Percentiles rank a stretch among this genome's conserved stretches.
Conservation (phyloP, 2,888 invertebrate genomes). For the Diabrotica balteata region DNA sequence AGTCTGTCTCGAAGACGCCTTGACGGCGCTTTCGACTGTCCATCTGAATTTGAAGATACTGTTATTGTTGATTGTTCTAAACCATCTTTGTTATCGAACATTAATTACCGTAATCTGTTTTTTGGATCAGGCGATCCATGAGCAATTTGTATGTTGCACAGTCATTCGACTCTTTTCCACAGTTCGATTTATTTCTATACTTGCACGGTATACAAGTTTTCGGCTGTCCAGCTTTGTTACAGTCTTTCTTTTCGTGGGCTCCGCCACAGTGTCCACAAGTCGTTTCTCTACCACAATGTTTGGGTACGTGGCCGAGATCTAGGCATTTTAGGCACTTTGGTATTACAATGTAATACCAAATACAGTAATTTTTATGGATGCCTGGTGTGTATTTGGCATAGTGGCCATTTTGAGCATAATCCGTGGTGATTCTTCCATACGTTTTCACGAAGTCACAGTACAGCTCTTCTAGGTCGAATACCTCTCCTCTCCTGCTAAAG, state of each 20-base stretch:
- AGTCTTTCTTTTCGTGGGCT: too few relatives aligned
- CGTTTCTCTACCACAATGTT: too few relatives aligned
- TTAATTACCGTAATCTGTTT: conserved; percentile 3
- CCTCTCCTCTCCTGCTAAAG: neutral
- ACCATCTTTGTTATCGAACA: neutral
- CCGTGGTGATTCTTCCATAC: neutral
- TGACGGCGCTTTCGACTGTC: neutral
- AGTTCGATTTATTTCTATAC: too few relatives aligned
- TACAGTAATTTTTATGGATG: neutral
- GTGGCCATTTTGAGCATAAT: neutral
- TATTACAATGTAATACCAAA: too few relatives aligned
- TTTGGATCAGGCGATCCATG: too few relatives aligned
- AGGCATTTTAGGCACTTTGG: too few relatives aligned
- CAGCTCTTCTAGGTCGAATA: neutral
- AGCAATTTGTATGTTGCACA: too few relatives aligned
- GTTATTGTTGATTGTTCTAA: neutral
- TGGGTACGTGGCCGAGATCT: too few relatives aligned
- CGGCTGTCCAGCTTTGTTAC: too few relatives aligned
- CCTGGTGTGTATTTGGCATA: neutral
- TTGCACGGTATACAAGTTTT: too few relatives aligned
- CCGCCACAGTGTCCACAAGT: too few relatives aligned
- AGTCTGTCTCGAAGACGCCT: conserved; percentile 3
- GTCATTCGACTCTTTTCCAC: too few relatives aligned
- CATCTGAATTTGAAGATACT: neutral
- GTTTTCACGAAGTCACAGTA: neutral